A percentile compares a stretch with the other conserved stretches of the same genome.
phyloP scores from a whole-genome alignment of 2,888 invertebrate species.

The Silvanus unidentatus region DNA sequence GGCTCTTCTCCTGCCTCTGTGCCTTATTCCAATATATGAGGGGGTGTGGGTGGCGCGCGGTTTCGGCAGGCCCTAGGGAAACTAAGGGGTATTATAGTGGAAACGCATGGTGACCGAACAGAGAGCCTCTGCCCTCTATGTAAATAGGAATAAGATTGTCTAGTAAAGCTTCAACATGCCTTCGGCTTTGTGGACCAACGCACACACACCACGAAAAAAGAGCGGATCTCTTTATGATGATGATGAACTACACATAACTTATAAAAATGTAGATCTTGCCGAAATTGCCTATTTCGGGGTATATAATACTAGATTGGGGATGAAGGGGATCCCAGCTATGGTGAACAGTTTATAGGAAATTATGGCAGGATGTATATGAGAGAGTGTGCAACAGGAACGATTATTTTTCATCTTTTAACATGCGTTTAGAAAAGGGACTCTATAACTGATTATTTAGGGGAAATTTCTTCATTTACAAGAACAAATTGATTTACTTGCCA shows the following conservation, averaged over 20 bases:
- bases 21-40: conserved; percentile 33
- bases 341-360: not conserved
- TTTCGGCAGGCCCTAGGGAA: conserved; percentile 26
- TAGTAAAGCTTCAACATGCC: conserved; percentile 20
- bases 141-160: conserved; percentile 37
- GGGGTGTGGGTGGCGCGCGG: conserved; percentile 19
- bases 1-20: conserved; percentile 22
- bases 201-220: conserved; percentile 5
- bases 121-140: conserved; percentile 32
- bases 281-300: conserved; percentile 18
- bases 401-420: too few relatives aligned
- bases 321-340: too few relatives aligned
- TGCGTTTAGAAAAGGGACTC: too few relatives aligned
- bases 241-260: conserved; percentile 29
- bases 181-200: conserved; percentile 13
- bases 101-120: conserved; percentile 24
- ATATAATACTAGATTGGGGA: too few relatives aligned
- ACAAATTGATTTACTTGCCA: too few relatives aligned
- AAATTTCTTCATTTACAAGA: too few relatives aligned
- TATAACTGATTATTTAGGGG: too few relatives aligned
- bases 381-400: too few relatives aligned
- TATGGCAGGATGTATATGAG: not conserved
- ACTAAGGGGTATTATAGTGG: conserved; percentile 30
- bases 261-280: conserved; percentile 25
- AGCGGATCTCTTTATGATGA: conserved; percentile 33